Evolutionary conservation across 2,113 vertebrate species (phyloP), one percentile per base, ranked within the genome.

Genomic region (Patagioenas fasciata): DNA sequence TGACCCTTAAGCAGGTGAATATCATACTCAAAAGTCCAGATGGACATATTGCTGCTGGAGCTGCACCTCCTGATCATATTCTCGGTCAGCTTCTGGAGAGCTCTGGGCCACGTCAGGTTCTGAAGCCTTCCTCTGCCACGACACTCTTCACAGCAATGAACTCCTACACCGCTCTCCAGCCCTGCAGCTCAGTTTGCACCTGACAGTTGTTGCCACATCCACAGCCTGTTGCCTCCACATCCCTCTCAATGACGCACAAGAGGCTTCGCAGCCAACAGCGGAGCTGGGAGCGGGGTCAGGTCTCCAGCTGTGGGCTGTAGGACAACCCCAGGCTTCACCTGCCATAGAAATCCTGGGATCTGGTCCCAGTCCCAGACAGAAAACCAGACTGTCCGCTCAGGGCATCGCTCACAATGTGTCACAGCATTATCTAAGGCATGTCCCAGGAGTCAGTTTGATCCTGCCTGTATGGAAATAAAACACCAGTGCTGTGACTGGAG

Each of bases 251-350:
- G 26, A 15, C 3, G 2, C 78, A 57, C 23, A 24, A 3, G 32
- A 54, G 29, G 26, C 50, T 23, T 21, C 0, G 0, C 48, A 53
- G 79, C 21, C 77, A 24, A 47, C 78, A 58, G 31, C 6, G 3
- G 58, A 73, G 36, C 40, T 53, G 40, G 58, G 64, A 86, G 29
- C 67, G 36, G 28, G 13, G 31, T 34, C 54, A 38, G 16, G 26
- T 56, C 73, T 67, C 84, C 29, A 15, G 38, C 58, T 5, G 1
- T 3, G 32, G 54, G 34, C 50, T 65, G 24, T 14, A 56, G 64
- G 69, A 65, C 67, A 47, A 36, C 29, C 40, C 57, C 50, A 64
- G 42, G 56, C 31, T 78, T 71, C 65, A 54, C 67, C 60, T 51
- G 36, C 72, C 8, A 1, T 3, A 29, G 73, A 64, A 65, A 74